Evolutionary conservation across 2,888 invertebrate genomes (phyloP).

Genomic region (Rhabditoides inermis): DNA sequence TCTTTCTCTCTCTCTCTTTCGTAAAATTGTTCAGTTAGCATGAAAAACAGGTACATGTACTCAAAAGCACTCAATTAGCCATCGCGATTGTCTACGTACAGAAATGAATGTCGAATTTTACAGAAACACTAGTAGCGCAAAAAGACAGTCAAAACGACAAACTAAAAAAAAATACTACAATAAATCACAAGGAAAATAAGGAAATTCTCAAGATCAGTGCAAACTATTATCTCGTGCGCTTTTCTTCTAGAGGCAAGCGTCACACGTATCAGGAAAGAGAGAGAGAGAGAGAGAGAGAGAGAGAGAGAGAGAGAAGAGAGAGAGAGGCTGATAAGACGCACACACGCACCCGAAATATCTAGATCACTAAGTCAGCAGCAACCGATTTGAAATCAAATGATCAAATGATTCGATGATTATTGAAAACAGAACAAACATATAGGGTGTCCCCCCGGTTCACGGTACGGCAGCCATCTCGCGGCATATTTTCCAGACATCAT

Average conservation of each 20-base stretch:
- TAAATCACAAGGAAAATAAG: not conserved
- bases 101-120: too few relatives aligned
- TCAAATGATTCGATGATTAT: not conserved
- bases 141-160: slow-evolving; percentile 7
- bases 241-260: not conserved
- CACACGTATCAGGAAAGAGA: not conserved
- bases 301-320: slow-evolving; percentile 5
- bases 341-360: slow-evolving; percentile 5
- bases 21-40: not conserved
- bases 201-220: too few relatives aligned
- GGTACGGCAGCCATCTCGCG: too few relatives aligned
- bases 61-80: too few relatives aligned
- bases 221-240: too few relatives aligned
- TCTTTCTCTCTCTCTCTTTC: not conserved
- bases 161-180: too few relatives aligned
- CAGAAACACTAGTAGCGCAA: not conserved
- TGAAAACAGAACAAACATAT: not conserved
- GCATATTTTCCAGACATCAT: too few relatives aligned
- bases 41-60: not conserved
- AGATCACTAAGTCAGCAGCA: too few relatives aligned
- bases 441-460: too few relatives aligned
- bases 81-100: too few relatives aligned
- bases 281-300: slow-evolving; percentile 1
- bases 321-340: slow-evolving; percentile 14
- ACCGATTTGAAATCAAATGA: not conserved